A percentile compares a stretch with the other conserved stretches of the same genome.
These are phyloP conservation scores for Euura lappo DNA, from an alignment of 1,140 invertebrate species.

Conservation along the genomic window DNA sequence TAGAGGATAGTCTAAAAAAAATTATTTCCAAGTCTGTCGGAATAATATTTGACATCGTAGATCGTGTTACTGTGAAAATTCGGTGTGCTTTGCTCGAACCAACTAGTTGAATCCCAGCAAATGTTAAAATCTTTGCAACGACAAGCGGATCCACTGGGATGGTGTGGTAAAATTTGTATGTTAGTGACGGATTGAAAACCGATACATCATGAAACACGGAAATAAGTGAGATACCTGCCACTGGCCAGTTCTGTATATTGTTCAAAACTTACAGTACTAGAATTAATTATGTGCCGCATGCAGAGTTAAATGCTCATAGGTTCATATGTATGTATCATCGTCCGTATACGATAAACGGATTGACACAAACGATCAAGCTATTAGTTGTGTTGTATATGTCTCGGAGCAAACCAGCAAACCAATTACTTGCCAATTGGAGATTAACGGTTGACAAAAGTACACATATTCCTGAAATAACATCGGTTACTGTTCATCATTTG, in stretches of 20 bases:
- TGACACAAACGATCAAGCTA: conserved; percentile 3
- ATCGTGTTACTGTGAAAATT: neutral
- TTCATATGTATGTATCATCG: neutral
- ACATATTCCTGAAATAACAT: conserved; percentile 2
- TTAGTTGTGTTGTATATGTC: neutral
- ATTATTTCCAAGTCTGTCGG: too few relatives aligned
- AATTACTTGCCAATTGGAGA: conserved; percentile 3
- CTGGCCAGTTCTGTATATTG: conserved; percentile 64
- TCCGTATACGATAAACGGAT: neutral
- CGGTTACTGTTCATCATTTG: neutral
- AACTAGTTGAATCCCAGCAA: too few relatives aligned
- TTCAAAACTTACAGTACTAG: conserved; percentile 39
- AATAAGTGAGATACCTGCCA: conserved; percentile 62
- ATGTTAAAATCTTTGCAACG: neutral
- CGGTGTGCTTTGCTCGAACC: too few relatives aligned
- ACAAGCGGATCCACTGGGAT: neutral
- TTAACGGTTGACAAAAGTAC: conserved; percentile 1
- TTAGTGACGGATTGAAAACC: neutral
- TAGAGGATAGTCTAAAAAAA: too few relatives aligned
- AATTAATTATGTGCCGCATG: conserved; percentile 35
- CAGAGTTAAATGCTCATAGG: conserved; percentile 17
- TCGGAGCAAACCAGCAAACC: neutral
- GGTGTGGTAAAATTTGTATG: neutral
- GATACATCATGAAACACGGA: neutral
- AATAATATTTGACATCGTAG: neutral